Evolutionary conservation across 1,140 invertebrate species (phyloP).

Genomic region (Zeugodacus cucurbitae): DNA sequence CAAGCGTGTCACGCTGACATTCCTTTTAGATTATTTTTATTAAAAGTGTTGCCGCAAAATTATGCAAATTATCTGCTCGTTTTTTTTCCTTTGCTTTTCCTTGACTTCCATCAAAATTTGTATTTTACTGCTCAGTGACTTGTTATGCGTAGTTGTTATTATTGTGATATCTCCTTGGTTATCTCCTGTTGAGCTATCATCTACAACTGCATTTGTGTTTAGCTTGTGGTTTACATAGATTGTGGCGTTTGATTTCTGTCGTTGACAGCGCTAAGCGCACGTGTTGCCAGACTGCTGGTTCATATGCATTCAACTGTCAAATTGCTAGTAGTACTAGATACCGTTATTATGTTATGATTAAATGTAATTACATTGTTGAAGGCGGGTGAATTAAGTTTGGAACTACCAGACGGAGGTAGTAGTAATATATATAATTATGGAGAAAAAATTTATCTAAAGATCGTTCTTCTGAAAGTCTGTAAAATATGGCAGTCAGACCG

Average conservation of each 20-base stretch:
- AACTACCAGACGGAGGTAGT: too few species aligned
- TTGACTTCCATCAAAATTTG: constrained; percentile 22
- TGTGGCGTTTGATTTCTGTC: not conserved
- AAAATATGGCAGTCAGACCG: too few species aligned
- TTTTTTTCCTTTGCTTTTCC: not conserved
- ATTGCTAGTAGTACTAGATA: not conserved
- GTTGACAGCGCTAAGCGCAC: not conserved
- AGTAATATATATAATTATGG: too few species aligned
- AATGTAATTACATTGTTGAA: too few species aligned
- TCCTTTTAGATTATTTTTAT: constrained; percentile 3
- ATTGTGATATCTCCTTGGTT: not conserved
- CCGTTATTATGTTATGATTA: not conserved
- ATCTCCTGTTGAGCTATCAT: not conserved
- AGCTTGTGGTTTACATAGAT: not conserved
- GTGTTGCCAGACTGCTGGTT: not conserved
- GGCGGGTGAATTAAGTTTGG: too few species aligned
- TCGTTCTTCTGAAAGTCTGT: too few species aligned
- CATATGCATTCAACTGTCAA: not conserved
- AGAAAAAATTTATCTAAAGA: too few species aligned
- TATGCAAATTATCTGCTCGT: not conserved
- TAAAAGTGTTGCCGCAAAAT: constrained; percentile 10
- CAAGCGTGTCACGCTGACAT: not conserved
- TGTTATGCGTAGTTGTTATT: not conserved
- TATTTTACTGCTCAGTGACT: not conserved
- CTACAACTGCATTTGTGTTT: not conserved